Percentiles rank a stretch among this genome's conserved stretches.
Conservation (phyloP, 2,113 vertebrate species). For the Elachura formosa region DNA sequence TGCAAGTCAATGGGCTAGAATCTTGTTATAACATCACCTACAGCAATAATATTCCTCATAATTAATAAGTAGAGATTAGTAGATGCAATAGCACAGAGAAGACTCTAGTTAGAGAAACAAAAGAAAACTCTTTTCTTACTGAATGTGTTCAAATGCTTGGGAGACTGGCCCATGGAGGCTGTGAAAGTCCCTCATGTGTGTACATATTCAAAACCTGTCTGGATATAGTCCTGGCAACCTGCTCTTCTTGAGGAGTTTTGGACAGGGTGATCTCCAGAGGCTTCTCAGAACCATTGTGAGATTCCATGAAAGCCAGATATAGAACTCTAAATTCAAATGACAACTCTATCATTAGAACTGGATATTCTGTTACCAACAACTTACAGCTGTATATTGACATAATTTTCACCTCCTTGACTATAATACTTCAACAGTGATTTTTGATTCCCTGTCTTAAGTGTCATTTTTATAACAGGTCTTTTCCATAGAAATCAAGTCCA, state of each 20-base stretch:
- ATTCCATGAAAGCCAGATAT: background rate
- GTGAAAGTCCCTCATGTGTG: too few relatives aligned
- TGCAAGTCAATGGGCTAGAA: background rate
- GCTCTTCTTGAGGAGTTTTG: background rate
- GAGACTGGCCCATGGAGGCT: background rate
- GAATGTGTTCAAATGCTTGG: too few relatives aligned
- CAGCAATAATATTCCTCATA: background rate
- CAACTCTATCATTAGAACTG: background rate
- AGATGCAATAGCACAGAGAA: background rate
- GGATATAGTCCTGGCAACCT: too few relatives aligned
- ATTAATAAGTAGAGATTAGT: background rate
- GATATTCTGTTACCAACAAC: background rate
- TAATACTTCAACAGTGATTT: background rate
- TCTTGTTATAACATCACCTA: background rate
- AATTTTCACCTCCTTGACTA: background rate
- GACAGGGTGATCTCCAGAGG: background rate
- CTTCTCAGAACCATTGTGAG: background rate
- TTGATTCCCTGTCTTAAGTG: background rate
- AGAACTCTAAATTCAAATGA: background rate
- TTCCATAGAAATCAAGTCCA: background rate
- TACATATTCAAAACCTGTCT: background rate
- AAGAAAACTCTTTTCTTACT: background rate
- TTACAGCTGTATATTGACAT: background rate
- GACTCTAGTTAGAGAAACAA: background rate
- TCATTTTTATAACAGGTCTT: background rate